A percentile compares a stretch with the other conserved stretches of the same genome.
Conservation (phyloP, 1,140 invertebrate species). For the Hypothenemus hampei region DNA sequence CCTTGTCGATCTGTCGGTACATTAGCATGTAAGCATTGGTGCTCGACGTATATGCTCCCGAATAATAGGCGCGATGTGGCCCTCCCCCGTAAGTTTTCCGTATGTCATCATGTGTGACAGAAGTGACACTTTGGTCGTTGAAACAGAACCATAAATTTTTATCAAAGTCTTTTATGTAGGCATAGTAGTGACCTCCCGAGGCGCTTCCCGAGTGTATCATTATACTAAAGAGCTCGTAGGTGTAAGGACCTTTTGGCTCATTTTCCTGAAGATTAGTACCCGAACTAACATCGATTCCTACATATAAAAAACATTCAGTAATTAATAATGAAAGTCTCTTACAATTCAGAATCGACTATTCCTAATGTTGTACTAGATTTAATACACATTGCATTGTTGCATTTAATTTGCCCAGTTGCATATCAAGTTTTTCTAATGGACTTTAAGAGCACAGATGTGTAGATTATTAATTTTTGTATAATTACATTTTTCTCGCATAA, state of each 20-base stretch:
- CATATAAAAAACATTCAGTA: conserved; percentile 3
- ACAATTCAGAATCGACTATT: no score
- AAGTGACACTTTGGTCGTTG: conserved; percentile 70
- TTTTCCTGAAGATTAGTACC: conserved; percentile 37
- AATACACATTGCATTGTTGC: no score
- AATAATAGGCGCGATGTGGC: conserved; percentile 65
- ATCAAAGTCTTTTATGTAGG: conserved; percentile 85
- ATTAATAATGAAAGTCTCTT: no score
- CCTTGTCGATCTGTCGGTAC: conserved; percentile 77
- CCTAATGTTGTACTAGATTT: no score
- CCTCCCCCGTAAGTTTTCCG: conserved; percentile 79
- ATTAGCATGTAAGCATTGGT: conserved; percentile 93
- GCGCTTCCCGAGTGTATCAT: conserved; percentile 93
- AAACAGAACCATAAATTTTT: conserved; percentile 76
- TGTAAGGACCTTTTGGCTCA: conserved; percentile 61
- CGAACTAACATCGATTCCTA: conserved; percentile 42
- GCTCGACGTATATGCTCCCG: conserved; percentile 70
- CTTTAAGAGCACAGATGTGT: no score
- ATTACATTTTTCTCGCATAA: no score
- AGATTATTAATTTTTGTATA: no score
- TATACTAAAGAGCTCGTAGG: conserved; percentile 87
- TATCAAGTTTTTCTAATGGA: no score
- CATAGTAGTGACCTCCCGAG: conserved; percentile 90
- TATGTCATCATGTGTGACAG: conserved; percentile 76
- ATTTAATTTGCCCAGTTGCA: no score